A percentile compares a stretch with the other conserved stretches of the same genome.
Evolutionary conservation across 2,888 invertebrate genomes (phyloP).

Genomic region (Pherbina coryleti): DNA sequence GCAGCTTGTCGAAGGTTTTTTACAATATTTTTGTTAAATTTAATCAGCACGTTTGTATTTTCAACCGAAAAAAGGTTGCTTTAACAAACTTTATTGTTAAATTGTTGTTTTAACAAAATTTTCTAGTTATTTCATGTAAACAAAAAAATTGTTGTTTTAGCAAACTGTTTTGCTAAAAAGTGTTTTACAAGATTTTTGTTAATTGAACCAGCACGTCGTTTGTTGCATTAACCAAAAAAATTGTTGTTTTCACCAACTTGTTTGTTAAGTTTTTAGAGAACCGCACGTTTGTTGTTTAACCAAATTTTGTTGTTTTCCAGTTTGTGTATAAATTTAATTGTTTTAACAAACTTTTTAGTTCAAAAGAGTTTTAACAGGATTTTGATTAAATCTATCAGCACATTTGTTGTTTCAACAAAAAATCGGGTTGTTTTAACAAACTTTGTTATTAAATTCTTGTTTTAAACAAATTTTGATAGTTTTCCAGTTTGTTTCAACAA

Average conservation of each 20-base stretch:
- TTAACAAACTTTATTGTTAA: background rate
- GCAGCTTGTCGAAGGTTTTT: background rate
- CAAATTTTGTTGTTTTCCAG: conserved; percentile 7
- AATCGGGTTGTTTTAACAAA: background rate
- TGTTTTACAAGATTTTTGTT: background rate
- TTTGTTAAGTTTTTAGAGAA: background rate
- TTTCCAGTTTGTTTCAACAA: background rate
- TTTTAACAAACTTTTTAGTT: background rate
- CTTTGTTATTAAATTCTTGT: background rate
- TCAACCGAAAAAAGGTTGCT: background rate
- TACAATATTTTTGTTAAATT: background rate
- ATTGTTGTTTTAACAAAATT: background rate
- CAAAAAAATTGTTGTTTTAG: no score
- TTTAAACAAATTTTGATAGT: background rate
- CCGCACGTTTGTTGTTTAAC: background rate
- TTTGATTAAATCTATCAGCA: no score
- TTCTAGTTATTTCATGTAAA: background rate
- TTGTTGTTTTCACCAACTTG: conserved; percentile 16
- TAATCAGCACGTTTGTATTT: background rate
- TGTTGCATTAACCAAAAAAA: conserved; percentile 32
- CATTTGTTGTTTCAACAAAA: background rate
- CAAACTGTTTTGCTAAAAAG: background rate
- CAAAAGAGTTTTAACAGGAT: background rate
- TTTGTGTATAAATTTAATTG: background rate
- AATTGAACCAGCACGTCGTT: no score